Conservation (phyloP, 2,888 invertebrate species). For the Kuschelorhynchus macadamiae region DNA sequence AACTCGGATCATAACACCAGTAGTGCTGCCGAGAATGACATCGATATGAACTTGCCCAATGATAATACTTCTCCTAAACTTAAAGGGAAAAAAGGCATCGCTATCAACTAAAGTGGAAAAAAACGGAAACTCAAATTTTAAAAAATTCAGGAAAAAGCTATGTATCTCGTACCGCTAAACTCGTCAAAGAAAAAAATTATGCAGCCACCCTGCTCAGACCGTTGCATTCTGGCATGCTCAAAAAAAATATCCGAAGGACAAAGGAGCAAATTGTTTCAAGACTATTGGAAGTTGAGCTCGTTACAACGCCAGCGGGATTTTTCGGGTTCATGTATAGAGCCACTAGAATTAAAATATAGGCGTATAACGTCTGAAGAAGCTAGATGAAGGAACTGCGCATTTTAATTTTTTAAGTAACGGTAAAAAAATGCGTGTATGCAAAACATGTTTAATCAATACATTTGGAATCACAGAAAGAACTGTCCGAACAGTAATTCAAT, state of each 20-base stretch:
- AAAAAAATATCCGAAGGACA: conserved; percentile 8
- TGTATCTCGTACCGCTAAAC: conserved; percentile 6
- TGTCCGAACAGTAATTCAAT: conserved; percentile 10
- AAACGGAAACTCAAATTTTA: not conserved
- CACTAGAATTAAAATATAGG: conserved; percentile 12
- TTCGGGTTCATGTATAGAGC: not conserved
- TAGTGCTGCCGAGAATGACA: not conserved
- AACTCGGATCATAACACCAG: not conserved
- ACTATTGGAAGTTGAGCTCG: conserved; percentile 17
- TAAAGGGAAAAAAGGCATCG: conserved; percentile 7
- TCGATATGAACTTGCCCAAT: not conserved
- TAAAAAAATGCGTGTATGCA: conserved; percentile 19
- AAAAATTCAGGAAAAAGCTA: conserved; percentile 15
- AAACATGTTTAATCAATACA: conserved; percentile 20
- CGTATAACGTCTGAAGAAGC: conserved; percentile 5
- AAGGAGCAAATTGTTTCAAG: conserved; percentile 2
- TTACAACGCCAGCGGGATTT: conserved; percentile 20
- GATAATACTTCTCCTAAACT: not conserved
- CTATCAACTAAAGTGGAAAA: conserved; percentile 4
- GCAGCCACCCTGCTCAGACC: conserved; percentile 3
- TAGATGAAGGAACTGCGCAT: conserved; percentile 1
- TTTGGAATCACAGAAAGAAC: conserved; percentile 11
- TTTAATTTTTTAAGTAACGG: conserved; percentile 10
- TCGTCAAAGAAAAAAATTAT: not conserved
- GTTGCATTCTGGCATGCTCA: conserved; percentile 11